Percentiles rank a stretch among this genome's conserved stretches.
Evolutionary conservation across 2,797 vertebrate species (phyloP).

Genomic region (Merluccius polli): DNA sequence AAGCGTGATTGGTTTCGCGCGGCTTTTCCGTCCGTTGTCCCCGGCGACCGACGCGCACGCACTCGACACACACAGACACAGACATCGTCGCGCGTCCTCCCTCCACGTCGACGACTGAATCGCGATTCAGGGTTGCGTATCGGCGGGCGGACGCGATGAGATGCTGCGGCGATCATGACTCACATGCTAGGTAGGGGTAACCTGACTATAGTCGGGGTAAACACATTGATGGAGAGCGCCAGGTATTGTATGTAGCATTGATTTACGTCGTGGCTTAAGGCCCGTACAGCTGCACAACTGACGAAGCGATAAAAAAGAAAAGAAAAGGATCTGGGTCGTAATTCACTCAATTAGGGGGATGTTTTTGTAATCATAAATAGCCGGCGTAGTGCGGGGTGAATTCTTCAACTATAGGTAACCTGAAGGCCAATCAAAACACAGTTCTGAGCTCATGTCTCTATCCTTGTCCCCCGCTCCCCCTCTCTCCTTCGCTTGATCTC

Average conservation of each 20-base stretch:
- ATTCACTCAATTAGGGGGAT: slow-evolving; percentile 55
- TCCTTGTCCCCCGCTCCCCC: no score
- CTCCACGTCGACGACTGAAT: slow-evolving; percentile 30
- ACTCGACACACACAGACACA: no score
- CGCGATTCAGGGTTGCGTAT: slow-evolving; percentile 38
- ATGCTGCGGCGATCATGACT: no score
- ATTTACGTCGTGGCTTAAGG: slow-evolving; percentile 64
- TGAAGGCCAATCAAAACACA: slow-evolving; percentile 44
- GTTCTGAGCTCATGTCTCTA: slow-evolving; percentile 48
- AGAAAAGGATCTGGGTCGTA: slow-evolving; percentile 29
- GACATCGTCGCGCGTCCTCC: no score
- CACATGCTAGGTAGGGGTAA: slow-evolving; percentile 25
- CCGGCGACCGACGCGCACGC: not conserved
- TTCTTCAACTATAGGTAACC: slow-evolving; percentile 63
- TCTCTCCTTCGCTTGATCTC: not conserved
- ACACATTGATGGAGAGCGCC: slow-evolving; percentile 47
- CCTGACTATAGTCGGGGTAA: slow-evolving; percentile 43
- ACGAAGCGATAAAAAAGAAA: slow-evolving; percentile 40
- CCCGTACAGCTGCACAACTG: slow-evolving; percentile 64
- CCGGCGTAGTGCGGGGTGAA: slow-evolving; percentile 39
- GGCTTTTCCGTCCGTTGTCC: not conserved
- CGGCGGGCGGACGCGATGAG: slow-evolving; percentile 16
- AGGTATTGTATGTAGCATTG: slow-evolving; percentile 40
- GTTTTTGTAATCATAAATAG: slow-evolving; percentile 57
- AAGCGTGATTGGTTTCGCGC: not conserved